Evolutionary conservation across 2,888 invertebrate species (phyloP), one percentile per base, ranked within the genome.

Genomic region (Melipona beecheii): DNA sequence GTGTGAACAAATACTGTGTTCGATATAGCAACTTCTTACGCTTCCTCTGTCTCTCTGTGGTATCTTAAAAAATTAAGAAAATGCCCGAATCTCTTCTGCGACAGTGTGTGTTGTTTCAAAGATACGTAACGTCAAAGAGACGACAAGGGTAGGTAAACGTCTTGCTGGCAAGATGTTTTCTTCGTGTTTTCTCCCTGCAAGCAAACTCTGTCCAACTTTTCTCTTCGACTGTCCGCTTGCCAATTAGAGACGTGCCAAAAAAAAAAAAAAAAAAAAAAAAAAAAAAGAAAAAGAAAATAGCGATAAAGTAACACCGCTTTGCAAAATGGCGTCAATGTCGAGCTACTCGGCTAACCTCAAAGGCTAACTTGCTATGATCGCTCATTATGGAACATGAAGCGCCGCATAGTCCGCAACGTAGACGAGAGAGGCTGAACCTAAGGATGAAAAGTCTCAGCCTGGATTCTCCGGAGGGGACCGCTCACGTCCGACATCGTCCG

Each of bases 371-470:
- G 65, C 85, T 87, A 82, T 90, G 76, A 87, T 85, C 84, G 85
- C 79, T 81, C 83, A 87, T 93, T 92, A 90, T 92, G 92, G 91
- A 91, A 91, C 90, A 89, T 93, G 95, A 96, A 98, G 98, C 98
- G 94, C 98, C 98, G 91, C 98, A 99, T 95, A 99, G 98, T 95
- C 99, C 99, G 93, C 94, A 94, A 91, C 94, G 94, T 88, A 97
- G 98, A 94, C 97, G 98, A 86, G 98, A 98, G 96, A 98, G 98
- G 96, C 96, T 99, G 95, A 98, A 99, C 96, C 97, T 99, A 95
- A 97, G 99, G 94, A 99, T 99, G 99, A 99, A 99, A 96, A 98
- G 98, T 94, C 96, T 99, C 92, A 99, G 99, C 86, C 95, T 99
- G 96, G 99, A 99, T 95, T 98, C 98, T 54, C 99, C 99, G 86